A percentile compares a stretch with the other conserved stretches of the same genome.
Conservation (phyloP, 2,888 invertebrate genomes). For the Odontocolon sp. region DNA sequence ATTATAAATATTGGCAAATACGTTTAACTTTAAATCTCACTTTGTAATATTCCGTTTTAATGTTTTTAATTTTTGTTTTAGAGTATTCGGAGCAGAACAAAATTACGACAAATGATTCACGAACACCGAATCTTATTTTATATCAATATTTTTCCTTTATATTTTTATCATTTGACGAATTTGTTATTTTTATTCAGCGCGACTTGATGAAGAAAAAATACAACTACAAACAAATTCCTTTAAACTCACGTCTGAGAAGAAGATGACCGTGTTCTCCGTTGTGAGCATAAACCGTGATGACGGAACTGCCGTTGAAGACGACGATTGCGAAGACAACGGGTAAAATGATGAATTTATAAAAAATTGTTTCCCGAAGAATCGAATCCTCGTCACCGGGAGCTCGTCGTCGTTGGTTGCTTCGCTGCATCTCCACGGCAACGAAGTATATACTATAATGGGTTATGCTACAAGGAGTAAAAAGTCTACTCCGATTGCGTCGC, state of each 20-base stretch:
- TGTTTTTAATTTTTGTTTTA: too few species aligned
- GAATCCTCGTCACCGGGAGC: constrained; percentile 13
- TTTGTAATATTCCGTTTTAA: too few species aligned
- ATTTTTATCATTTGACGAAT: too few species aligned
- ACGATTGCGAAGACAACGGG: neutral
- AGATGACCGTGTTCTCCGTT: constrained; percentile 29
- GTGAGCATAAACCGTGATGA: constrained; percentile 29
- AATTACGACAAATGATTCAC: too few species aligned
- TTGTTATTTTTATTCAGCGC: too few species aligned
- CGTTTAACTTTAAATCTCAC: too few species aligned
- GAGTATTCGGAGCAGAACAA: too few species aligned
- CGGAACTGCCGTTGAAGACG: neutral
- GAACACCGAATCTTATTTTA: too few species aligned
- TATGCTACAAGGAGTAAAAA: neutral
- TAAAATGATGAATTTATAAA: neutral
- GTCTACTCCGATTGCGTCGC: neutral
- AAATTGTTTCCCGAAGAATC: neutral
- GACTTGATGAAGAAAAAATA: neutral
- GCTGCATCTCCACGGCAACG: constrained; percentile 39
- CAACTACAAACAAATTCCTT: neutral
- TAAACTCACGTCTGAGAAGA: constrained; percentile 57
- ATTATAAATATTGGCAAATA: too few species aligned
- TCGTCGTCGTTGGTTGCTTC: constrained; percentile 22
- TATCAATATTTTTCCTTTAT: too few species aligned
- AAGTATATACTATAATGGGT: too few species aligned